These are phyloP conservation scores for Odocoileus hemionus DNA, from an alignment of 2,113 vertebrate species.

Conservation along the genomic window DNA sequence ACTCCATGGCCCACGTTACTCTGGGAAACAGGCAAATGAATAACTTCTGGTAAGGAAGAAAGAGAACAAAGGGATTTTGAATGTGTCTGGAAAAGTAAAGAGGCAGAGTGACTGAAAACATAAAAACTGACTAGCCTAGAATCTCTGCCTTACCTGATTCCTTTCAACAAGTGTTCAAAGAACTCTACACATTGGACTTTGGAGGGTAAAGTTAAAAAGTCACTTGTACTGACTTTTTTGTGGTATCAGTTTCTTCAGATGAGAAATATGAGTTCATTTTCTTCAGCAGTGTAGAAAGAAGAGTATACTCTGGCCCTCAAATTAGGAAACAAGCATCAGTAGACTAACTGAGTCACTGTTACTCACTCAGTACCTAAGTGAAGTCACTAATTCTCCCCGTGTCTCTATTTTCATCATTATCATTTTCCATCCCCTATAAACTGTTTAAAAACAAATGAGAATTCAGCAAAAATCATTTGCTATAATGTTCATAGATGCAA, in stretches of 20 bases:
- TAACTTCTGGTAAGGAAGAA: slow-evolving; percentile 20
- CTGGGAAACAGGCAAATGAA: slow-evolving; percentile 34
- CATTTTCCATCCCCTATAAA: not conserved
- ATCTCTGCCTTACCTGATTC: not conserved
- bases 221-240: not conserved
- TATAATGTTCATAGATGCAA: slow-evolving; percentile 17
- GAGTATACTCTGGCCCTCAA: not conserved
- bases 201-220: slow-evolving; percentile 45
- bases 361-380: not conserved
- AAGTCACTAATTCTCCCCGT: not conserved
- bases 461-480: slow-evolving; percentile 34
- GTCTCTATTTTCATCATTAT: slow-evolving; percentile 1
- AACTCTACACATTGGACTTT: not conserved
- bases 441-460: slow-evolving; percentile 44
- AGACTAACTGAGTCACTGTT: not conserved
- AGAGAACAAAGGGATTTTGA: slow-evolving; percentile 7
- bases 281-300: not conserved
- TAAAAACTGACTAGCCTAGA: not conserved
- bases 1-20: slow-evolving; percentile 46
- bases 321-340: slow-evolving; percentile 11
- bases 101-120: not conserved
- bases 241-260: slow-evolving; percentile 8
- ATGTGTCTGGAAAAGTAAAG: slow-evolving; percentile 9
- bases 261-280: not conserved
- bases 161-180: slow-evolving; percentile 18